A percentile compares a stretch with the other conserved stretches of the same genome.
phyloP scores from a whole-genome alignment of 30 jellyfish, hydroid and myxozoan species.

The Mastigias papua region DNA sequence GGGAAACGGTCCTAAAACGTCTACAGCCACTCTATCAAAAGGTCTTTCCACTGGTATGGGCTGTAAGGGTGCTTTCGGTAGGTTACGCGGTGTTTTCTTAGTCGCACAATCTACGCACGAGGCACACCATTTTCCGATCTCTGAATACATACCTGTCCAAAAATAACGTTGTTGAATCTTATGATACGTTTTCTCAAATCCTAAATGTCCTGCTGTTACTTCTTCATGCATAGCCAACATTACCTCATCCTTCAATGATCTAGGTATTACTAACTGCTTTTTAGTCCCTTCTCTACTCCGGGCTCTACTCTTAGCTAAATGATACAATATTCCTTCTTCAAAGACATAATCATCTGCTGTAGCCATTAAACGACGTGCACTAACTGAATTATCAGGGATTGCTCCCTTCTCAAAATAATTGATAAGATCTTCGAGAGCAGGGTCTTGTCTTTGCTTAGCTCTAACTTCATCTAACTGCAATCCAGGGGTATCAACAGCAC shows the following conservation, averaged over 20 bases:
- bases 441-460: constrained; percentile 46
- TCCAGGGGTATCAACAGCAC: constrained; percentile 45
- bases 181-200: constrained; percentile 22
- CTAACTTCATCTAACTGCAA: constrained; percentile 41
- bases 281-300: constrained; percentile 24
- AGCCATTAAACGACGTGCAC: constrained; percentile 65
- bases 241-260: constrained; percentile 68
- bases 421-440: constrained; percentile 27
- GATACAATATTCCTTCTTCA: constrained; percentile 67
- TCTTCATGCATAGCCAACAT: constrained; percentile 61
- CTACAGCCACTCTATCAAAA: constrained; percentile 77
- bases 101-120: constrained; percentile 71
- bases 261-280: constrained; percentile 58
- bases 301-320: constrained; percentile 35
- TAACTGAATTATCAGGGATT: constrained; percentile 17
- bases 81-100: constrained; percentile 15
- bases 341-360: constrained; percentile 41
- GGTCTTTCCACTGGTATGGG: constrained; percentile 77
- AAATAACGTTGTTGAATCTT: constrained; percentile 41
- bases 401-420: constrained; percentile 46
- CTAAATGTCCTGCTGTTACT: constrained; percentile 60
- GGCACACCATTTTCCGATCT: constrained; percentile 61
- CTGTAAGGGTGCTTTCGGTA: constrained; percentile 54
- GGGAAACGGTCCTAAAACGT: constrained; percentile 80
- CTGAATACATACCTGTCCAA: constrained; percentile 72